These are phyloP conservation scores for Cabera pusaria DNA, from an alignment of 2,888 invertebrate species.

Conservation along the genomic window DNA sequence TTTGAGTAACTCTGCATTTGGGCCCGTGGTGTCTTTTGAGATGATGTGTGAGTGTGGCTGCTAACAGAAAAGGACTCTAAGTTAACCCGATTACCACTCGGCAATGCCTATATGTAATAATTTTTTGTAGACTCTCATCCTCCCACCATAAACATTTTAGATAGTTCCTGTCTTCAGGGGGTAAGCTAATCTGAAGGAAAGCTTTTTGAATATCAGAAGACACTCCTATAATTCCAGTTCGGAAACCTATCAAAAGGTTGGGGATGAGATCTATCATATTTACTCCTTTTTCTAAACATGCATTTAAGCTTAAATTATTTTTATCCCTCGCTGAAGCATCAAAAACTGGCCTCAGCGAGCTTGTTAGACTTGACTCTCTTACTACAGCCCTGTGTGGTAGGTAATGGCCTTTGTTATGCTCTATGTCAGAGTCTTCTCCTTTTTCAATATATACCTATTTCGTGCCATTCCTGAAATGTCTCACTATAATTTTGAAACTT, in stretches of 20 bases:
- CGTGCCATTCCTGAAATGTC: background rate
- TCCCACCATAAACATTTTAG: conserved; percentile 11
- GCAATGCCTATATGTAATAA: conserved; percentile 8
- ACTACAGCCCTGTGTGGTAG: conserved; percentile 1
- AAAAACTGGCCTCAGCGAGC: too few species aligned
- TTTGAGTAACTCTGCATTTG: background rate
- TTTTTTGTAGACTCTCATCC: conserved; percentile 2
- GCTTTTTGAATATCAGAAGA: conserved; percentile 10
- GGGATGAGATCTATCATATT: too few species aligned
- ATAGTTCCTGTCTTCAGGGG: conserved; percentile 3
- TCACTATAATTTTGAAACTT: conserved; percentile 1
- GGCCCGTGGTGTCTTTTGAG: background rate
- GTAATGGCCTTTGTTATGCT: background rate
- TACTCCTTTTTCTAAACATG: too few species aligned
- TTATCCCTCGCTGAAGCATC: too few species aligned
- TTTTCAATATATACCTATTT: background rate
- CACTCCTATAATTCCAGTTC: conserved; percentile 2
- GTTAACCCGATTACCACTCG: conserved; percentile 12
- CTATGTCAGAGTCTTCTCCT: background rate
- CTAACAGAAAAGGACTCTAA: conserved; percentile 10
- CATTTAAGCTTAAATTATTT: too few species aligned
- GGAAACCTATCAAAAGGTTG: too few species aligned
- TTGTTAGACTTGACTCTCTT: too few species aligned
- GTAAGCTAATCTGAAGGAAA: conserved; percentile 2
- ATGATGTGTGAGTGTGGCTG: conserved; percentile 7